Conservation (phyloP, 2,797 vertebrate genomes). For the Smutsia gigantea region DNA sequence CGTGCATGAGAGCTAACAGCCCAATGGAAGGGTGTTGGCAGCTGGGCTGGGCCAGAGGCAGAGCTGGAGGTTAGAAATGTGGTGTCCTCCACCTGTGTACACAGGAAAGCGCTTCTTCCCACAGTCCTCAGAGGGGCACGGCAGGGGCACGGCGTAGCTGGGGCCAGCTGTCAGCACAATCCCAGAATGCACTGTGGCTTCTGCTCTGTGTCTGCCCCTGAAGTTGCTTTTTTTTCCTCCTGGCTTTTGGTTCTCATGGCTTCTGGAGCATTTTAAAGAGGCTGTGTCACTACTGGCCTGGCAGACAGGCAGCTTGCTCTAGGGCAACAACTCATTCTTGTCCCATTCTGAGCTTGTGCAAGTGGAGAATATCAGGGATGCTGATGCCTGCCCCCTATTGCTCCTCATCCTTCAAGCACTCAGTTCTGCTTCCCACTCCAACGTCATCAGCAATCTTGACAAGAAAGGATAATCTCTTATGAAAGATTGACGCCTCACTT, state of each 20-base stretch:
- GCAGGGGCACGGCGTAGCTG: rapidly evolving
- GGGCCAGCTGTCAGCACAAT: neutral
- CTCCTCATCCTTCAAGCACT: neutral
- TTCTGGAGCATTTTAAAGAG: constrained; percentile 11
- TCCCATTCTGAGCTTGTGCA: neutral
- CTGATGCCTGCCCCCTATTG: rapidly evolving
- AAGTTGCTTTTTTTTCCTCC: neutral
- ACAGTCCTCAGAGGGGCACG: neutral
- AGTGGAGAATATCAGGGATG: neutral
- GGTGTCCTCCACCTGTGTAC: constrained; percentile 1
- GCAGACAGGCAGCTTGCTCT: neutral
- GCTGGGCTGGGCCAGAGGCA: neutral
- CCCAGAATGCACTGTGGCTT: neutral
- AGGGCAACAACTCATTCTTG: neutral
- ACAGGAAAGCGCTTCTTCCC: constrained; percentile 7
- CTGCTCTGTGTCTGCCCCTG: neutral
- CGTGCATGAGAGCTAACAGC: neutral
- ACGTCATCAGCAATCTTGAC: neutral
- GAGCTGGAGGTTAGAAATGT: neutral
- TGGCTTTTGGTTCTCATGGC: neutral
- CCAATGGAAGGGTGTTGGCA: neutral
- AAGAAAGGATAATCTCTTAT: neutral
- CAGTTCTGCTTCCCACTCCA: neutral
- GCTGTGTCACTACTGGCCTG: neutral
- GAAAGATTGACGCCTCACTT: neutral